A percentile compares a stretch with the other conserved stretches of the same genome.
phyloP scores from a whole-genome alignment of 1,140 invertebrate species.

The Sitobion miscanthi region DNA sequence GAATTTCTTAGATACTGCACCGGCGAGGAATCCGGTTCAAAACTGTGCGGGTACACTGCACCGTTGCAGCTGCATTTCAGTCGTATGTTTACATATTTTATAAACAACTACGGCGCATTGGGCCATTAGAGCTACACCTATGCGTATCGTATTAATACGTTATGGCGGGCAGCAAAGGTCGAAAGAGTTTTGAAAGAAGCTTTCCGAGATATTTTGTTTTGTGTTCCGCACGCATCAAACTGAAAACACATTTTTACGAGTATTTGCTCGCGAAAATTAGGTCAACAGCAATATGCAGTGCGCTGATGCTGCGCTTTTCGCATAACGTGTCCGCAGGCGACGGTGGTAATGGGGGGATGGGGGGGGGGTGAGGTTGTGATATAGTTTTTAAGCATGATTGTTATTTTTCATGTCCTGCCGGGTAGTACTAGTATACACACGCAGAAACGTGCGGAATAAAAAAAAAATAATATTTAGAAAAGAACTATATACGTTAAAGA shows the following conservation, averaged over 20 bases:
- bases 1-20: not conserved
- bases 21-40: not conserved
- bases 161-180: not conserved
- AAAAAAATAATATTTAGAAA: not conserved
- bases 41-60: not conserved
- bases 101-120: not conserved
- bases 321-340: not conserved
- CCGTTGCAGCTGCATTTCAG: not conserved
- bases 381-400: not conserved
- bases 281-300: not conserved
- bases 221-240: not conserved
- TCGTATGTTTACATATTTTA: not conserved
- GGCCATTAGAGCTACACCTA: not conserved
- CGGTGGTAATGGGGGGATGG: not conserved
- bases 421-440: not conserved
- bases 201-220: not conserved
- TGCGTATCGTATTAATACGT: too few relatives aligned
- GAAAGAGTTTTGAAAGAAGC: not conserved
- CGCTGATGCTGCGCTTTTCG: not conserved
- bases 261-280: not conserved
- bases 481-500: not conserved
- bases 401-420: not conserved
- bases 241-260: not conserved
- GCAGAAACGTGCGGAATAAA: not conserved
- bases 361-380: not conserved